Evolutionary conservation across 2,797 vertebrate genomes (phyloP).

Genomic region (Hypotaenidia okinawae): DNA sequence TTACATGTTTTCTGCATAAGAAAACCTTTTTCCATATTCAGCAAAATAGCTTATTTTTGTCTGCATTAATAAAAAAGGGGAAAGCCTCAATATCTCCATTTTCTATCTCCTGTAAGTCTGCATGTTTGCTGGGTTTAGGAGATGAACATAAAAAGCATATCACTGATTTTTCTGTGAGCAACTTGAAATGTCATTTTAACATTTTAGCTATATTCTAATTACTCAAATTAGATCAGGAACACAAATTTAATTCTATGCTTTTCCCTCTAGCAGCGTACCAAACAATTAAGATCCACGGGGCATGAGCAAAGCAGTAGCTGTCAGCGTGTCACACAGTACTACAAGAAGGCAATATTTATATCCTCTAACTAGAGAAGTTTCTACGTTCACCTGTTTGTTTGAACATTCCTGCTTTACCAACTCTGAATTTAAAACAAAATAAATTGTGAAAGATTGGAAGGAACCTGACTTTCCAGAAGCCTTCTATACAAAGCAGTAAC

Average conservation of each 20-base stretch:
- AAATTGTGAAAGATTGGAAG: background rate
- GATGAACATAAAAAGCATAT: background rate
- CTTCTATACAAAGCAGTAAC: background rate
- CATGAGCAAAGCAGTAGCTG: background rate
- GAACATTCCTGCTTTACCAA: background rate
- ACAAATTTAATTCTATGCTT: background rate
- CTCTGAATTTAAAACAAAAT: background rate
- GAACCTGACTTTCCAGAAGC: background rate
- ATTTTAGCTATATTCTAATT: background rate
- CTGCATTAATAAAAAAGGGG: background rate
- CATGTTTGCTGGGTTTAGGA: background rate
- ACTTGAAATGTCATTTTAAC: background rate
- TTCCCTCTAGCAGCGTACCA: background rate
- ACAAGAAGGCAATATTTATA: background rate
- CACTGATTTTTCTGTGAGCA: background rate
- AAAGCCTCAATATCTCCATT: background rate
- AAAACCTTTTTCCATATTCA: background rate
- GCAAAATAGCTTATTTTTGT: background rate
- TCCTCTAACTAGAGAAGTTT: background rate
- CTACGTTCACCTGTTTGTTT: background rate
- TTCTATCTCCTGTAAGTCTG: background rate
- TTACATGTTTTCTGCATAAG: background rate
- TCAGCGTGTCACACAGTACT: background rate
- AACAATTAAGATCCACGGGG: accelerated
- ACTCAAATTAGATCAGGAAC: background rate